These are phyloP conservation scores for Enteromius treurensis DNA, from an alignment of 2,797 vertebrate species.

Conservation along the genomic window DNA sequence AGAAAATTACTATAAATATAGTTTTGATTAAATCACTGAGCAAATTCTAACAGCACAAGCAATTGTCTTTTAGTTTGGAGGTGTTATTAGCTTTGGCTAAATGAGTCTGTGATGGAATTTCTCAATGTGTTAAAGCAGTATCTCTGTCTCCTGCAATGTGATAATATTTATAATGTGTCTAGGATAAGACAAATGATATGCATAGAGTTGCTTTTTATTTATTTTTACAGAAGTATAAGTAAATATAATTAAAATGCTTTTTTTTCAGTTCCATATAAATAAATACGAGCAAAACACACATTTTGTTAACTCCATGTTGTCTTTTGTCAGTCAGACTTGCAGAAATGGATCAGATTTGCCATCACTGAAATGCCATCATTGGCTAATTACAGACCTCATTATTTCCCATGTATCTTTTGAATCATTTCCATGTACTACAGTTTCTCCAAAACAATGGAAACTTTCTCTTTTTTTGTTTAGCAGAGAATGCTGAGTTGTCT, in stretches of 20 bases:
- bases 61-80: slow-evolving; percentile 50
- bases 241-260: too few relatives aligned
- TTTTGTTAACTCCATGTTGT: slow-evolving; percentile 25
- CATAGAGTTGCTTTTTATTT: not conserved
- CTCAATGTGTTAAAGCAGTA: not conserved
- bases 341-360: slow-evolving; percentile 70
- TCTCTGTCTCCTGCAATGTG: not conserved
- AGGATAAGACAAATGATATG: not conserved
- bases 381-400: slow-evolving; percentile 82
- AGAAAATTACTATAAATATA: slow-evolving; percentile 79
- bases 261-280: not conserved
- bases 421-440: slow-evolving; percentile 83
- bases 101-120: slow-evolving; percentile 18
- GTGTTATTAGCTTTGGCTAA: slow-evolving; percentile 42
- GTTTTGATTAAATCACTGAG: slow-evolving; percentile 69
- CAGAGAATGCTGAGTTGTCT: slow-evolving; percentile 80
- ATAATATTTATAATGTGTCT: slow-evolving; percentile 27
- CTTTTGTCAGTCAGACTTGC: slow-evolving; percentile 68
- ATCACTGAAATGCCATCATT: slow-evolving; percentile 70
- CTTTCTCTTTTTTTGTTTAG: slow-evolving; percentile 80
- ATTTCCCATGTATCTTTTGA: slow-evolving; percentile 83
- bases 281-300: not conserved
- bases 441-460: slow-evolving; percentile 82
- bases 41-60: slow-evolving; percentile 61
- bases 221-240: not conserved